These are phyloP conservation scores for Boulengerochromis microlepis DNA, from an alignment of 2,113 vertebrate genomes.

Conservation along the genomic window DNA sequence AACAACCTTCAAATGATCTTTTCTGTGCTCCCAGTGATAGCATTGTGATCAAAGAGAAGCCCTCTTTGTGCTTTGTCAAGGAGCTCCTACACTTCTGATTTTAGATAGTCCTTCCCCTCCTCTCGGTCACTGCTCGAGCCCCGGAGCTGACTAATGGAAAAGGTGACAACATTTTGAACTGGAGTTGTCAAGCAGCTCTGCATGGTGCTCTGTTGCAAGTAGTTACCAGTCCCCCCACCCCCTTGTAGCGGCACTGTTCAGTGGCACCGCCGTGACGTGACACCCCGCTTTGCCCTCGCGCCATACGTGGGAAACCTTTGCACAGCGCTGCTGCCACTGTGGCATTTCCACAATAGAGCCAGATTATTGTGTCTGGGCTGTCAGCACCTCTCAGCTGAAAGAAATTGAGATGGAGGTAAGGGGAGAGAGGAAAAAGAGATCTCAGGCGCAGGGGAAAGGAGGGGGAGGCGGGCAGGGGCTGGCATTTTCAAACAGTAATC, in stretches of 20 bases:
- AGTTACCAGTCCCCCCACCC: not conserved
- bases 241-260: not conserved
- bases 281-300: constrained; percentile 24
- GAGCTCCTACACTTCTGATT: not conserved
- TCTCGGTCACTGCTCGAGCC: not conserved
- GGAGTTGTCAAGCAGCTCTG: constrained; percentile 3
- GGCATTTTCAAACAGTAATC: constrained; percentile 59
- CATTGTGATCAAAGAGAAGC: not conserved
- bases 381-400: constrained; percentile 61
- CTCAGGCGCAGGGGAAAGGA: not conserved
- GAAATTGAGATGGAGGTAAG: constrained; percentile 35
- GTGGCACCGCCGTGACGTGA: not conserved
- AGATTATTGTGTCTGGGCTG: constrained; percentile 65
- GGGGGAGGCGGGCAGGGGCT: constrained; percentile 14
- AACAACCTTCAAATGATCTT: not conserved
- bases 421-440: constrained; percentile 10
- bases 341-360: constrained; percentile 37
- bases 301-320: constrained; percentile 54
- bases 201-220: not conserved
- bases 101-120: not conserved
- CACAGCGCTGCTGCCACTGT: constrained; percentile 20
- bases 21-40: not conserved
- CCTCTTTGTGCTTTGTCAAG: not conserved
- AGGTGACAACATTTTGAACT: constrained; percentile 20
- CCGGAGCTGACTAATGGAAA: constrained; percentile 5